These are phyloP conservation scores for Cyprinus carpio DNA, from an alignment of 2,113 vertebrate species.

Conservation along the genomic window DNA sequence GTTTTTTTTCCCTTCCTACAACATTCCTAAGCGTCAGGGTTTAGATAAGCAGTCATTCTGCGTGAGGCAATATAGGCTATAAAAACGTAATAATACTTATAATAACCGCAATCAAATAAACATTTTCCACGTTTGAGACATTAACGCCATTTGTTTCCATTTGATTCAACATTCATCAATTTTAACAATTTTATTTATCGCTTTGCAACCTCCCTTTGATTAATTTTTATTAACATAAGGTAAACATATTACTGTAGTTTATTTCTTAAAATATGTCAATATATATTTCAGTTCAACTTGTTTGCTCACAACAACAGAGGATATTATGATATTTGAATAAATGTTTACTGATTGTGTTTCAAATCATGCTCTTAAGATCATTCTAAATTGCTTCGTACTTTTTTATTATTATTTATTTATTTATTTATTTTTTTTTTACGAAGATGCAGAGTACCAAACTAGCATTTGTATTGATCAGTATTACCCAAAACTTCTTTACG, in stretches of 20 bases:
- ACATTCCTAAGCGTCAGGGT: neutral
- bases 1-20: neutral
- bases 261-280: no score
- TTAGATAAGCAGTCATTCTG: neutral
- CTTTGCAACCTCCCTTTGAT: neutral
- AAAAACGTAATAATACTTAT: no score
- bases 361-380: neutral
- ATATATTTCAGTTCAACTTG: no score
- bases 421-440: neutral
- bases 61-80: neutral
- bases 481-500: neutral
- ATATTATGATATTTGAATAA: neutral
- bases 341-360: neutral
- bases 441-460: neutral
- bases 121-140: neutral
- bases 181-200: neutral
- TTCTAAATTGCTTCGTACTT: neutral
- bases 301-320: neutral
- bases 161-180: neutral
- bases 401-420: no score
- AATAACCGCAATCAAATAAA: neutral
- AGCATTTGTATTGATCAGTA: neutral
- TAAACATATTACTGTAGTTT: no score
- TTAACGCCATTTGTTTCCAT: neutral
- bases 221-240: no score